Conservation (phyloP, 1,140 invertebrate species). For the Mamestra configurata region DNA sequence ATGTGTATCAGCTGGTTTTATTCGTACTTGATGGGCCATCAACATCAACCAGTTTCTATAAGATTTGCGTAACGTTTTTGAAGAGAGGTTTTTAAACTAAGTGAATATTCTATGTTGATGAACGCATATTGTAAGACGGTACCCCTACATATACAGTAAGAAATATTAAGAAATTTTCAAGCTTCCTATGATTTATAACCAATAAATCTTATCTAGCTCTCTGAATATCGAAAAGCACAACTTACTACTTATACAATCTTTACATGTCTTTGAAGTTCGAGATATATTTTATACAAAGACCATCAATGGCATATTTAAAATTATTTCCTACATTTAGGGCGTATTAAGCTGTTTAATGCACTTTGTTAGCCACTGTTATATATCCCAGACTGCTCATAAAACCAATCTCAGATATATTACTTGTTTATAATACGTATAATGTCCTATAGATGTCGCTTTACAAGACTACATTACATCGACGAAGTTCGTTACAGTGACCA, state of each 20-base stretch:
- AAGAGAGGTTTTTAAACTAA: neutral
- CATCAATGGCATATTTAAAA: neutral
- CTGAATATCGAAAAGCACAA: too few species aligned
- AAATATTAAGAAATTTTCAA: too few species aligned
- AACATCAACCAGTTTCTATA: neutral
- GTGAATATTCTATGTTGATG: neutral
- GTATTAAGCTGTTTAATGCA: neutral
- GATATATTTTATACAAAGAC: neutral
- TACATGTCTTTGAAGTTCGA: neutral
- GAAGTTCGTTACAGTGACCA: conserved; percentile 41
- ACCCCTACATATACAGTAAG: too few species aligned
- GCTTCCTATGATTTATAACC: too few species aligned
- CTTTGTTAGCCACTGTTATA: neutral
- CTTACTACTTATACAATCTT: too few species aligned
- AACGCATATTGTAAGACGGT: too few species aligned
- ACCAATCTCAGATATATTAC: neutral
- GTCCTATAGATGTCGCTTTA: neutral
- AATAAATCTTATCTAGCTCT: too few species aligned
- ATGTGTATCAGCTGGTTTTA: conserved; percentile 3
- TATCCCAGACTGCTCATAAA: neutral
- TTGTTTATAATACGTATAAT: neutral
- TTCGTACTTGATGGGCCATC: conserved; percentile 19
- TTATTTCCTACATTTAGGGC: neutral
- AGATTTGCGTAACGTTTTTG: neutral
- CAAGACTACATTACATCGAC: conserved; percentile 5